Evolutionary conservation across 2,888 invertebrate genomes (phyloP).

Genomic region (Drosophila atripex): DNA sequence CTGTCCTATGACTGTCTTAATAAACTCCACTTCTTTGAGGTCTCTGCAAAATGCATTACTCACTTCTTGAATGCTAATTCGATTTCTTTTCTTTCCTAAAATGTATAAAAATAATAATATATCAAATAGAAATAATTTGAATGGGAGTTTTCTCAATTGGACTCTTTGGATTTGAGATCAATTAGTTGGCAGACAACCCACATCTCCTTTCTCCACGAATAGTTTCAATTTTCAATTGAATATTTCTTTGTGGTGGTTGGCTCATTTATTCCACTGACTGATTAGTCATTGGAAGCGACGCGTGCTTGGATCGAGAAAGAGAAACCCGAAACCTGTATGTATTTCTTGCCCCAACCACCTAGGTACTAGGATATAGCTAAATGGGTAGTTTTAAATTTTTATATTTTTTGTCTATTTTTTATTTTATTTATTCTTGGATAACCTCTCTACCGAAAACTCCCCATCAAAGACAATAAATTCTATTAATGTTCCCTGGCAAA

Average conservation of each 20-base stretch:
- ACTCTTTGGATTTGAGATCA: too few species aligned
- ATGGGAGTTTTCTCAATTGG: too few species aligned
- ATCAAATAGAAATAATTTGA: too few species aligned
- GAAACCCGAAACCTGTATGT: constrained; percentile 24
- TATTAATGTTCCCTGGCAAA: constrained; percentile 35
- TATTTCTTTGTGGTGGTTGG: constrained; percentile 47
- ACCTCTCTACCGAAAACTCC: constrained; percentile 13
- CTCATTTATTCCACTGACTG: constrained; percentile 63
- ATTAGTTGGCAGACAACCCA: neutral
- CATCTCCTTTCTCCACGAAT: constrained; percentile 5
- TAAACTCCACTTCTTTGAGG: neutral
- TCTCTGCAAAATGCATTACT: too few species aligned
- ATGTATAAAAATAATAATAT: too few species aligned
- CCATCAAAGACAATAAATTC: constrained; percentile 37
- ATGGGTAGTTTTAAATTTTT: too few species aligned
- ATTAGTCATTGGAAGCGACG: constrained; percentile 44
- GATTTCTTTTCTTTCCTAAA: too few species aligned
- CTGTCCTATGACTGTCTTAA: constrained; percentile 48
- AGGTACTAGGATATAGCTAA: neutral
- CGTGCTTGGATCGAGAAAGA: constrained; percentile 44
- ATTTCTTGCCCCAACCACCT: neutral
- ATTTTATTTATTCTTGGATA: constrained; percentile 45
- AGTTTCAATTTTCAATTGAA: constrained; percentile 62
- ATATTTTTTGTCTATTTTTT: constrained; percentile 16
- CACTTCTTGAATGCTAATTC: too few species aligned